Evolutionary conservation across 2,888 invertebrate species (phyloP).

Genomic region (Horisme vitalbata): DNA sequence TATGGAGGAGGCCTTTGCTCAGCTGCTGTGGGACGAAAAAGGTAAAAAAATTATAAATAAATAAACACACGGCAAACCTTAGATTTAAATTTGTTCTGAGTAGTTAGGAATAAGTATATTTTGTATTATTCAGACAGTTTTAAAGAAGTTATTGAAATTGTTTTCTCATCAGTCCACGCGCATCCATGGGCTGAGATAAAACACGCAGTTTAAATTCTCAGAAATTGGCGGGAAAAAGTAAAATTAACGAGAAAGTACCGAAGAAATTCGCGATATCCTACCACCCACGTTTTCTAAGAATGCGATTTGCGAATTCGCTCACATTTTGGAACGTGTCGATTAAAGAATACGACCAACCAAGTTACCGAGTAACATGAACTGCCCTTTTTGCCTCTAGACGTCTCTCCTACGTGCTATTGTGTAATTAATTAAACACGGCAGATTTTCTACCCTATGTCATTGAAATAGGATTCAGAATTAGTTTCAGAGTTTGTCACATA

Average conservation of each 20-base stretch:
- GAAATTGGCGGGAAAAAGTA: background rate
- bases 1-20: too few relatives aligned
- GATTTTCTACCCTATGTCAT: constrained; percentile 1
- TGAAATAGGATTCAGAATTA: constrained; percentile 13
- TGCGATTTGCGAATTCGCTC: background rate
- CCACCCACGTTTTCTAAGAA: constrained; percentile 11
- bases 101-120: too few relatives aligned
- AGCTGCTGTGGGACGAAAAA: too few relatives aligned
- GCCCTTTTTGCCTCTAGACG: constrained; percentile 18
- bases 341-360: constrained; percentile 1
- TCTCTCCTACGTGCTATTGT: constrained; percentile 13
- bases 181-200: background rate
- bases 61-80: too few relatives aligned
- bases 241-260: constrained; percentile 1
- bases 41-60: too few relatives aligned
- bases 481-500: background rate
- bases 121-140: too few relatives aligned
- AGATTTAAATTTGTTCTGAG: too few relatives aligned
- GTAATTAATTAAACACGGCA: background rate
- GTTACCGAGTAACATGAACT: constrained; percentile 14
- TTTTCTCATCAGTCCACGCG: too few relatives aligned
- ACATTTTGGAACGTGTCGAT: constrained; percentile 13
- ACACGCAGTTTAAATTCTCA: background rate
- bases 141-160: too few relatives aligned
- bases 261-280: background rate